Evolutionary conservation across 2,113 vertebrate species (phyloP).

Genomic region (Xenopus tropicalis): UCB_Xtro_10.0 CM004451.2:59827501-59828000

Average conservation of each 20-base stretch:
- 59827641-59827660: neutral
- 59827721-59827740: conserved; percentile 77
- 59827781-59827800: conserved; percentile 76
- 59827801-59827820: conserved; percentile 76
- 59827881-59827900: conserved; percentile 81
- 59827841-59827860: conserved; percentile 81
- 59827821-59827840: conserved; percentile 74
- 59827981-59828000: conserved; percentile 75
- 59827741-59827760: conserved; percentile 73
- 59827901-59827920: conserved; percentile 91
- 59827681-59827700: neutral
- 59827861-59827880: conserved; percentile 82
- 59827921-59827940: conserved; percentile 91
- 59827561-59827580: no score
- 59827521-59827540: no score
- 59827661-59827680: neutral
- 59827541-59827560: neutral
- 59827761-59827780: conserved; percentile 79
- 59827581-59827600: no score
- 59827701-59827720: conserved; percentile 65
- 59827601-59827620: no score
- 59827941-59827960: conserved; percentile 88
- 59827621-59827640: no score
- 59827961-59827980: conserved; percentile 80
- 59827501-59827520: no score